phyloP scores from a whole-genome alignment of 2,888 invertebrate genomes.

The Nineta flava region DNA sequence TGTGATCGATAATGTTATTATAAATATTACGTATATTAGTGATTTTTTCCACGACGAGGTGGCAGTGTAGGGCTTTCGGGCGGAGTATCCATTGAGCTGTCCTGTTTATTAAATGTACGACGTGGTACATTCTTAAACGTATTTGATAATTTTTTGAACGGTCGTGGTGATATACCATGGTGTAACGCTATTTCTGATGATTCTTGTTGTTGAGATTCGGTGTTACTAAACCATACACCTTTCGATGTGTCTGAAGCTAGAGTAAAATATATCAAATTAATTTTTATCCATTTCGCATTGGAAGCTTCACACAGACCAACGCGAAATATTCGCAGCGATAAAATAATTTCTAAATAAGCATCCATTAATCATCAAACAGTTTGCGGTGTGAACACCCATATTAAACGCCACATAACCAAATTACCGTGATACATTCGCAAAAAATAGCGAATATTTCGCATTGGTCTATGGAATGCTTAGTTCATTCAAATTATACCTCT shows the following conservation, averaged over 20 bases:
- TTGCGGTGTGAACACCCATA: background rate
- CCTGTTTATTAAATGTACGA: constrained; percentile 22
- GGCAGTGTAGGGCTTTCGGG: constrained; percentile 26
- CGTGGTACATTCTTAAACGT: constrained; percentile 25
- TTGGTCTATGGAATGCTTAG: background rate
- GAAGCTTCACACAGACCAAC: too few relatives aligned
- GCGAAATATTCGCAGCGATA: too few relatives aligned
- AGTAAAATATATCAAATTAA: constrained; percentile 2
- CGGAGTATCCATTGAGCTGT: constrained; percentile 21
- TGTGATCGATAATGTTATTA: background rate
- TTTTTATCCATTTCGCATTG: background rate
- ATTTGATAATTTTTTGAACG: constrained; percentile 43
- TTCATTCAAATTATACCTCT: constrained; percentile 3
- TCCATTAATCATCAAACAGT: background rate
- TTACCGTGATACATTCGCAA: too few relatives aligned
- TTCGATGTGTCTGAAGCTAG: constrained; percentile 21
- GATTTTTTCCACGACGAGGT: constrained; percentile 16
- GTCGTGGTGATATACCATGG: constrained; percentile 47
- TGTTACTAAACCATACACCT: constrained; percentile 26
- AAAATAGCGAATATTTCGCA: too few relatives aligned
- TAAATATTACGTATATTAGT: background rate
- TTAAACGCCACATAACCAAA: too few relatives aligned
- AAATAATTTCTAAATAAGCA: too few relatives aligned
- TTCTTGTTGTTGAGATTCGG: constrained; percentile 23
- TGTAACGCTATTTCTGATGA: constrained; percentile 19